Conservation (phyloP, 2,888 invertebrate genomes). For the Drosophila austrosaltans region DNA sequence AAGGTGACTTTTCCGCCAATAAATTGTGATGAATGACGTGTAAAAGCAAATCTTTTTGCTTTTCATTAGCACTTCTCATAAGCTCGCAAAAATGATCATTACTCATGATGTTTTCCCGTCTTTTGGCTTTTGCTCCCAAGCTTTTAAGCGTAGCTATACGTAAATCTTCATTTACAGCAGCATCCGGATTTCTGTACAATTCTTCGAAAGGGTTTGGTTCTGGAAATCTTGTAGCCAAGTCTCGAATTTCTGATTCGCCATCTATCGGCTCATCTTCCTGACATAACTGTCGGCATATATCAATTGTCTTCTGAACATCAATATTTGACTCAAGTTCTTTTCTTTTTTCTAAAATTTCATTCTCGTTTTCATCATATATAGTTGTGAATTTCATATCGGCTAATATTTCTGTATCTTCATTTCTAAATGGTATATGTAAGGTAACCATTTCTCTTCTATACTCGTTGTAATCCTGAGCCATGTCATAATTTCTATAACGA, state of each 20-base stretch:
- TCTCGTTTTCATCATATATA: constrained; percentile 46
- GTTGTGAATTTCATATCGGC: constrained; percentile 44
- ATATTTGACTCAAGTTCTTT: constrained; percentile 58
- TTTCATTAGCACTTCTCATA: constrained; percentile 55
- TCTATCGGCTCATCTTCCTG: constrained; percentile 41
- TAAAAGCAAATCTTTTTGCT: constrained; percentile 50
- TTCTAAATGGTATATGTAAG: constrained; percentile 71
- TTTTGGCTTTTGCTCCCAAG: constrained; percentile 59
- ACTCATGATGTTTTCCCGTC: constrained; percentile 60
- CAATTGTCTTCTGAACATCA: constrained; percentile 68
- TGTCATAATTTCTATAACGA: constrained; percentile 69
- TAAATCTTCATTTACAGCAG: constrained; percentile 54
- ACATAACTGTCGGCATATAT: constrained; percentile 60
- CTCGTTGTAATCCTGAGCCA: constrained; percentile 6
- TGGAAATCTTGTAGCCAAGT: neutral
- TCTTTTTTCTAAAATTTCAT: constrained; percentile 34
- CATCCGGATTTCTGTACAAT: constrained; percentile 44
- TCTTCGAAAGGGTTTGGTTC: constrained; percentile 26
- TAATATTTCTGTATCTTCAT: constrained; percentile 47
- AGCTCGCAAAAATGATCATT: constrained; percentile 46
- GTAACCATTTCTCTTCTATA: constrained; percentile 48
- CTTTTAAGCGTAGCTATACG: constrained; percentile 54
- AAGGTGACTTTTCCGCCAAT: no score
- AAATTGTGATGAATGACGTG: constrained; percentile 45
- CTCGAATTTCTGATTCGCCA: constrained; percentile 30